A percentile compares a stretch with the other conserved stretches of the same genome.
Conservation (phyloP, 1,140 invertebrate genomes). For the Bombyx mori region ASM3026992v2 NC_085125.1:11553001-11553500, state of each 20-base stretch:
- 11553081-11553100: neutral
- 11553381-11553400: slow-evolving; percentile 72
- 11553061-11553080: neutral
- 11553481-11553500: too few relatives aligned
- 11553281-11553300: slow-evolving; percentile 73
- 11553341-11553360: slow-evolving; percentile 76
- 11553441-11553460: slow-evolving; percentile 44
- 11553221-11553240: slow-evolving; percentile 51
- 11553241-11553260: slow-evolving; percentile 71
- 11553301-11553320: slow-evolving; percentile 71
- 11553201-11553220: too few relatives aligned
- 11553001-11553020: slow-evolving; percentile 78
- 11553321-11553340: slow-evolving; percentile 75
- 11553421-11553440: slow-evolving; percentile 77
- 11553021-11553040: slow-evolving; percentile 7
- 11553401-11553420: slow-evolving; percentile 74
- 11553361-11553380: slow-evolving; percentile 71
- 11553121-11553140: too few relatives aligned
- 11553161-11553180: too few relatives aligned
- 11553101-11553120: neutral
- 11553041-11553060: neutral
- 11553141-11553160: too few relatives aligned
- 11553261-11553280: slow-evolving; percentile 76
- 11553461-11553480: too few relatives aligned
- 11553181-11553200: too few relatives aligned